Evolutionary conservation across 2,888 invertebrate genomes (phyloP).

Genomic region (Pherbina coryleti): DNA sequence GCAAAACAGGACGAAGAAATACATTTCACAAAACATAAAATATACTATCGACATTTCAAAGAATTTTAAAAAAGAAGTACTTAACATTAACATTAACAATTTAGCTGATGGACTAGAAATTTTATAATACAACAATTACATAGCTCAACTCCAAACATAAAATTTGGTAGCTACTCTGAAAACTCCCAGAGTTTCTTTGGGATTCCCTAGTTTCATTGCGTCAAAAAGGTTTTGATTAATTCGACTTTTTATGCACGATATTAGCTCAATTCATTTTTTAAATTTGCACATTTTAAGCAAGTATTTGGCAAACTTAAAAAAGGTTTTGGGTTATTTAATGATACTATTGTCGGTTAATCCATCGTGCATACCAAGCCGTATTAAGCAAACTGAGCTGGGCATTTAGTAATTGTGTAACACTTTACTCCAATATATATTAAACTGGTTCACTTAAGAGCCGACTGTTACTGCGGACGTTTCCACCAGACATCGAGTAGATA

Average conservation of each 20-base stretch:
- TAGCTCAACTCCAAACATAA: too few species aligned
- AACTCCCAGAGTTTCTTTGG: not conserved
- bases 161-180: too few species aligned
- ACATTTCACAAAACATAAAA: too few species aligned
- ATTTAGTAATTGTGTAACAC: not conserved
- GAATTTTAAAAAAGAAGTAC: not conserved
- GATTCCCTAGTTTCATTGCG: not conserved
- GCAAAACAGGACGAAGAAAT: too few species aligned
- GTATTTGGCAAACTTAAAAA: slow-evolving; percentile 11
- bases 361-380: slow-evolving; percentile 1
- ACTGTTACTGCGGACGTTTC: slow-evolving; percentile 43
- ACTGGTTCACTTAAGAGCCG: slow-evolving; percentile 32
- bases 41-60: not conserved
- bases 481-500: slow-evolving; percentile 61
- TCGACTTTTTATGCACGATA: slow-evolving; percentile 1
- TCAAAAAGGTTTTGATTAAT: not conserved
- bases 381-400: slow-evolving; percentile 6
- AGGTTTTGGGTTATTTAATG: not conserved
- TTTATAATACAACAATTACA: not conserved
- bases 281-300: slow-evolving; percentile 10
- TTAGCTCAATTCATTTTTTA: slow-evolving; percentile 10
- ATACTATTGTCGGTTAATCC: not conserved
- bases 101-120: slow-evolving; percentile 29
- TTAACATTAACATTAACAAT: slow-evolving; percentile 37
- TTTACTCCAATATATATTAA: slow-evolving; percentile 4